Conservation (phyloP, 2,888 invertebrate genomes). For the Dusona sp. region DNA sequence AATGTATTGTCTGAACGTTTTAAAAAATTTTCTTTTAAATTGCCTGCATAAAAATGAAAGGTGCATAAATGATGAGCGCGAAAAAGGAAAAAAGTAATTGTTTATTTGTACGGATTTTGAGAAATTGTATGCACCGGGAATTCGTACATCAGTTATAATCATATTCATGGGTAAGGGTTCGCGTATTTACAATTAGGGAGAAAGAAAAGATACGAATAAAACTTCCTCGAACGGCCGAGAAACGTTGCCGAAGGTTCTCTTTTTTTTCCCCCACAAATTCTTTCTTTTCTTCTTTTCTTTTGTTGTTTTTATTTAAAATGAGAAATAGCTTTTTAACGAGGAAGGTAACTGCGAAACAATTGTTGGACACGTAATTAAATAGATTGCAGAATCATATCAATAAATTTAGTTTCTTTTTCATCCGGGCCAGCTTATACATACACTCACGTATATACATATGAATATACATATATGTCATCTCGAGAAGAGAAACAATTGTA, state of each 20-base stretch:
- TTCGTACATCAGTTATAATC: conserved; percentile 25
- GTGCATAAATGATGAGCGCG: neutral
- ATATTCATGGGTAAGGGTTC: conserved; percentile 32
- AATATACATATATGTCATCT: conserved; percentile 32
- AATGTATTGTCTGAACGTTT: conserved; percentile 19
- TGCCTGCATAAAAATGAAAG: neutral
- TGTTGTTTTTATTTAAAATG: conserved; percentile 22
- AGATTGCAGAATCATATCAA: conserved; percentile 67
- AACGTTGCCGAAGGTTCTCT: conserved; percentile 22
- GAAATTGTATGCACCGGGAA: conserved; percentile 45
- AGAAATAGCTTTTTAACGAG: conserved; percentile 1
- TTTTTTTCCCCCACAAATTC: neutral
- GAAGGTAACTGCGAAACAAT: conserved; percentile 45
- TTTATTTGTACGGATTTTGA: neutral
- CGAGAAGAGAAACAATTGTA: neutral
- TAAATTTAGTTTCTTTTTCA: conserved; percentile 57
- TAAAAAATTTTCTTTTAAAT: neutral
- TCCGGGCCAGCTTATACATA: conserved; percentile 57
- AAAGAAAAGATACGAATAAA: conserved; percentile 25
- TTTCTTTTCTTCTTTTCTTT: neutral
- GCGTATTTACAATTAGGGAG: conserved; percentile 40
- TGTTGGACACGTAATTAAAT: conserved; percentile 46
- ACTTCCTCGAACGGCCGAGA: conserved; percentile 42
- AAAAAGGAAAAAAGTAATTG: neutral
- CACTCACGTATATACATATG: conserved; percentile 21